Base-by-base conservation (phyloP, 1,140 invertebrate species). In the Mylabris phalerata region DNA sequence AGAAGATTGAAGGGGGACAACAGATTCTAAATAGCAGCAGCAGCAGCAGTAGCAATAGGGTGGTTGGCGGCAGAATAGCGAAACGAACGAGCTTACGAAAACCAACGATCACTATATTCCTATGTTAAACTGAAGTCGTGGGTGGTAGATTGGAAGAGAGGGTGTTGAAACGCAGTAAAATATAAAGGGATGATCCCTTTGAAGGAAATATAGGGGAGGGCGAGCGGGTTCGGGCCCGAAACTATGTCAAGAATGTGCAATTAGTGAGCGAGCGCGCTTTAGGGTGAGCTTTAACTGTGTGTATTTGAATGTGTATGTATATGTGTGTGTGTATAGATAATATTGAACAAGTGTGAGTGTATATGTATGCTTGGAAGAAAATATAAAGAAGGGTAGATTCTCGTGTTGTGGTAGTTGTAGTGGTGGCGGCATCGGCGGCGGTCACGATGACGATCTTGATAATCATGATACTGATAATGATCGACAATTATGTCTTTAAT, bases 191-290 rank as follows among this genome's bases (percentile, higher is more conserved):
- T 71, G 72, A 42, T 42, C 41, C 41, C 41, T 42, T 10, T 10
- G 6, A 40, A 7, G 39, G 19, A 19, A 19, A 19, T 19, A 42
- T 4, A 42, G 41, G 41, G 3, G 11, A 73, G 66, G 72, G 70
- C 72, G 74, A 75, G 77, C 79, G 75, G 75, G 73, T 75, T 75
- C 76, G 74, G 74, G 80, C 81, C 80, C 80, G 84, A 87, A 89
- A 88, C 86, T 87, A 89, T 88, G 85, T 85, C 84, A 88, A 87
- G 86, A 89, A 89, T 88, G 85, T 86, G 86, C 86, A 88, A 89
- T 89, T 88, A 88, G 86, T 87, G 84, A 86, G 81, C 82, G 84
- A 84, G 77, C 80, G 79, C 62, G 68, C 58, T 65, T 63, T 63
- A 59, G 68, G 57, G 63, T 59, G 56, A 44, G 62, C 40, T 44